Evolutionary conservation across 2,113 vertebrate species (phyloP).

Genomic region (Cyprinodon tularosa): DNA sequence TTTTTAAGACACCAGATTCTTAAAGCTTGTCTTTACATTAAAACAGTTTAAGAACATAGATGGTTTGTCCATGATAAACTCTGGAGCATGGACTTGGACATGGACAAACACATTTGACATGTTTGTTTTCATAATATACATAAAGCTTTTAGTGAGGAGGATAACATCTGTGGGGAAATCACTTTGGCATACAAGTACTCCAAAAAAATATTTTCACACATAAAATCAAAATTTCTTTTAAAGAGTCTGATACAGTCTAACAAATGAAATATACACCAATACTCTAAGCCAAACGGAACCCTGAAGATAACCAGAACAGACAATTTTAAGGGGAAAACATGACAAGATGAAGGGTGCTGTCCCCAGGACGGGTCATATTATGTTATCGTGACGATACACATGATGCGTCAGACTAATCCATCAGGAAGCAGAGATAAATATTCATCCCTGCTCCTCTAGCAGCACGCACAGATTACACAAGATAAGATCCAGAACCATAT

Average conservation of each 20-base stretch:
- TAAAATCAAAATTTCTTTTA: neutral
- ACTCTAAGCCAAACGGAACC: neutral
- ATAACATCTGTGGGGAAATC: neutral
- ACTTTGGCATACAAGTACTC: neutral
- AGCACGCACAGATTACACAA: neutral
- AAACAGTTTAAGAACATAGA: slow-evolving; percentile 2
- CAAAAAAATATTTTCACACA: neutral
- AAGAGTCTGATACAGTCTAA: neutral
- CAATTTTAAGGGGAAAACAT: neutral
- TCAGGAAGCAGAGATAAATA: neutral
- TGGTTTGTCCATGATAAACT: slow-evolving; percentile 1
- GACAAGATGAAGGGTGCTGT: too few species aligned
- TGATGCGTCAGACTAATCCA: neutral
- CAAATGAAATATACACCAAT: neutral
- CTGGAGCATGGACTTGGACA: neutral
- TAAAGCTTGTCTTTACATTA: slow-evolving; percentile 1
- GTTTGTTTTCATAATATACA: neutral
- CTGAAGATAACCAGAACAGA: neutral
- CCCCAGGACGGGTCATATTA: too few species aligned
- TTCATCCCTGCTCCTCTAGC: neutral
- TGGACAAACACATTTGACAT: neutral
- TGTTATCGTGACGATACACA: neutral
- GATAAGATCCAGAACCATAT: neutral
- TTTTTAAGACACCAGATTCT: neutral
- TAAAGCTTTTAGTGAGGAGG: too few species aligned